A percentile compares a stretch with the other conserved stretches of the same genome.
phyloP scores from a whole-genome alignment of 2,113 vertebrate genomes.

The Puma concolor region DNA sequence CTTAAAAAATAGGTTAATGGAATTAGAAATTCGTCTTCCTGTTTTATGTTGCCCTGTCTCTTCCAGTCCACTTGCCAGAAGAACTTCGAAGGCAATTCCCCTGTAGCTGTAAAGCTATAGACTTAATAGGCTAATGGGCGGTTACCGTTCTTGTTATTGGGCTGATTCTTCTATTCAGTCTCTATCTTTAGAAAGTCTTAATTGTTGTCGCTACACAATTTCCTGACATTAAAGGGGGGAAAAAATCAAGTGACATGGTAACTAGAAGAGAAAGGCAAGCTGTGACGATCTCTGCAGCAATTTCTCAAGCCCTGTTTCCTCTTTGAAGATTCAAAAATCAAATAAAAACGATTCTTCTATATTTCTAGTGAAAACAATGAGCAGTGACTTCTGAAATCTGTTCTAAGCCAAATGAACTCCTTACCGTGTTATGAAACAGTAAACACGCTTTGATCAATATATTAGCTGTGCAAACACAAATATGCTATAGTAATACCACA shows the following conservation, averaged over 20 bases:
- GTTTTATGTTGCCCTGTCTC: constrained; percentile 41
- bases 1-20: constrained; percentile 70
- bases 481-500: constrained; percentile 18
- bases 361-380: constrained; percentile 40
- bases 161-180: constrained; percentile 47
- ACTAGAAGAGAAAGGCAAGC: background rate
- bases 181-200: constrained; percentile 63
- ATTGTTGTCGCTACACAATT: constrained; percentile 22
- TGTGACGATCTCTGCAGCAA: constrained; percentile 51
- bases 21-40: constrained; percentile 71
- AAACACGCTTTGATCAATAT: constrained; percentile 28
- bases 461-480: background rate
- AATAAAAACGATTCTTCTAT: constrained; percentile 49
- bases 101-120: constrained; percentile 41
- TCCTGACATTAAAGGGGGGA: background rate
- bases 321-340: constrained; percentile 44
- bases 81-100: constrained; percentile 53
- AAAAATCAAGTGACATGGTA: background rate
- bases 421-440: constrained; percentile 32
- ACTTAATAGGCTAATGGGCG: constrained; percentile 47
- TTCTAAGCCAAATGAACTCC: constrained; percentile 27
- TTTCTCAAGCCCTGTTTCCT: constrained; percentile 1
- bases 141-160: constrained; percentile 37
- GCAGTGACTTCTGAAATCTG: constrained; percentile 15
- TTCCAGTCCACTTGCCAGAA: constrained; percentile 59